Conservation (phyloP, 2,797 vertebrate genomes). For the Coranthus polyacanthus region DNA sequence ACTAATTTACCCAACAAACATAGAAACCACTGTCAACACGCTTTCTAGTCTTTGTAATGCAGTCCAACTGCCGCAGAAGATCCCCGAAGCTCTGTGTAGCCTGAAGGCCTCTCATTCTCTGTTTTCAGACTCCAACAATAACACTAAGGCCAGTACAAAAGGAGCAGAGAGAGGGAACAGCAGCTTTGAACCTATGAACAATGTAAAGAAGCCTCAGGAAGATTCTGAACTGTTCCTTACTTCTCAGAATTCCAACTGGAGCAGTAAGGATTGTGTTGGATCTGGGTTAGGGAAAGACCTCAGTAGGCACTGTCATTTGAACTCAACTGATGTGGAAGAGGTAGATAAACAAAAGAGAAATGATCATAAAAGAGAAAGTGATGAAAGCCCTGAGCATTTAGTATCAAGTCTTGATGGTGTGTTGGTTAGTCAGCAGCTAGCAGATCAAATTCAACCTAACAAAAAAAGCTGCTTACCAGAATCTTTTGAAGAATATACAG, state of each 20-base stretch:
- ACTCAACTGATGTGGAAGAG: conserved; percentile 23
- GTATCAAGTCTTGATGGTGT: conserved; percentile 6
- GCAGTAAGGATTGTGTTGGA: conserved; percentile 44
- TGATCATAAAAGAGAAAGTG: too few species aligned
- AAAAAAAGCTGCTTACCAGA: conserved; percentile 10
- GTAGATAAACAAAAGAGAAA: too few species aligned
- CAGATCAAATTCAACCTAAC: conserved; percentile 17
- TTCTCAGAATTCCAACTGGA: conserved; percentile 44
- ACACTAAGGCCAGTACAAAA: conserved; percentile 43
- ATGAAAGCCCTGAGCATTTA: conserved; percentile 19
- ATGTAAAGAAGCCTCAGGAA: background rate
- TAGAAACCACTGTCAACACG: conserved; percentile 31
- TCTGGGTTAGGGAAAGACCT: conserved; percentile 27
- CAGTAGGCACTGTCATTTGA: conserved; percentile 22
- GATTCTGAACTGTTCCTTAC: conserved; percentile 18
- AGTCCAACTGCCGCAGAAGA: conserved; percentile 15
- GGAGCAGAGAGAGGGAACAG: background rate
- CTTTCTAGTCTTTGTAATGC: conserved; percentile 30
- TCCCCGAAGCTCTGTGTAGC: conserved; percentile 16
- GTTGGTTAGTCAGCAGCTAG: background rate
- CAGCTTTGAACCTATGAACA: conserved; percentile 16
- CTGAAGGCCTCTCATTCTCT: conserved; percentile 11
- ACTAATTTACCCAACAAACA: conserved; percentile 10
- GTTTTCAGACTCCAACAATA: conserved; percentile 76
- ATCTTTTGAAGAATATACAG: conserved; percentile 22